A percentile compares a stretch with the other conserved stretches of the same genome.
Evolutionary conservation across 37 sponge, comb jelly and placozoan species (phyloP).

Genomic region (Chondrilla cf. caribensis): DNA sequence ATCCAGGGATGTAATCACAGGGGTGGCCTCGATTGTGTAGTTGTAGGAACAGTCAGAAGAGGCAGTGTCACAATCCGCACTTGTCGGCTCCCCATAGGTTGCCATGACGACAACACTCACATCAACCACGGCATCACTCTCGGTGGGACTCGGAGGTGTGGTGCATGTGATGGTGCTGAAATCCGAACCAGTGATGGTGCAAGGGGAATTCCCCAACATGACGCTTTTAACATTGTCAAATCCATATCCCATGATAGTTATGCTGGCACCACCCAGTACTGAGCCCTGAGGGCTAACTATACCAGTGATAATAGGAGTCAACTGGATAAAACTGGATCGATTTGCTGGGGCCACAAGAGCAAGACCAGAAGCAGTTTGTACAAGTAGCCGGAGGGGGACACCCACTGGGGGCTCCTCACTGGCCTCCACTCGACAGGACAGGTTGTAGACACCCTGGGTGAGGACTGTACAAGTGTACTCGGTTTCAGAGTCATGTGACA

Average conservation of each 20-base stretch:
- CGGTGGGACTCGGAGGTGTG: neutral
- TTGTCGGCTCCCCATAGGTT: neutral
- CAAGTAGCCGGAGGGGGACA: neutral
- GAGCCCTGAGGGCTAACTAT: neutral
- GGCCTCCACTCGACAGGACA: neutral
- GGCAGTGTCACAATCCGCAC: neutral
- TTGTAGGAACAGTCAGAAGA: neutral
- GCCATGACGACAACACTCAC: neutral
- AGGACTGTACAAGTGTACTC: neutral
- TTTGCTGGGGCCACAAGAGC: slow-evolving; percentile 1
- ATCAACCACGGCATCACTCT: neutral
- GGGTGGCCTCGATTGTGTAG: neutral
- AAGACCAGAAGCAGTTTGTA: neutral
- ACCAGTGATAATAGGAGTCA: neutral
- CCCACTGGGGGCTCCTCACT: neutral
- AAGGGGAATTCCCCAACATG: neutral
- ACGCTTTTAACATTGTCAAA: neutral
- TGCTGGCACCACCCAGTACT: neutral
- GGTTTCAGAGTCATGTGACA: neutral
- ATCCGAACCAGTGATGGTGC: neutral
- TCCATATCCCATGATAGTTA: neutral
- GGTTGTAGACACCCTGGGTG: neutral
- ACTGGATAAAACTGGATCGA: neutral
- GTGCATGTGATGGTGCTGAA: neutral
- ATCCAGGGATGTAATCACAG: neutral